Evolutionary conservation across 2,888 invertebrate genomes (phyloP).

Genomic region (Tiliacea aurago): DNA sequence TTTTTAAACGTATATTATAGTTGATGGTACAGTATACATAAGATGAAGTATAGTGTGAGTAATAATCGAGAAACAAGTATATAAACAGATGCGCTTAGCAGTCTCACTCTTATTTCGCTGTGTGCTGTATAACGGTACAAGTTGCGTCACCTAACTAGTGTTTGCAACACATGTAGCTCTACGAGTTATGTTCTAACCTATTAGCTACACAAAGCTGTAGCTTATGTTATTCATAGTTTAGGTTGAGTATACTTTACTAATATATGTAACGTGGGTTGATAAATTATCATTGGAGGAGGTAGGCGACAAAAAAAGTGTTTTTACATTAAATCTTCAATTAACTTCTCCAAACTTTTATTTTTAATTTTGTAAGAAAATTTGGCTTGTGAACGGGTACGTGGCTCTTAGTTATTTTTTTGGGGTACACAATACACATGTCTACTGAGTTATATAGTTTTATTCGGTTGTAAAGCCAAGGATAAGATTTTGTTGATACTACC

Average conservation of each 20-base stretch:
- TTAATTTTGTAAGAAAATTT: not conserved
- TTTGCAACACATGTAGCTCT: slow-evolving; percentile 17
- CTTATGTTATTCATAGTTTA: slow-evolving; percentile 7
- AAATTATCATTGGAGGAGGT: not conserved
- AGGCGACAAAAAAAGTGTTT: not conserved
- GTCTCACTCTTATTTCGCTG: not conserved
- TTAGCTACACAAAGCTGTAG: slow-evolving; percentile 2
- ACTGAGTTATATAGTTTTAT: not conserved
- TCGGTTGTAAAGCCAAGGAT: not conserved
- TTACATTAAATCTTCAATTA: not conserved
- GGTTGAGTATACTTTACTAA: slow-evolving; percentile 6
- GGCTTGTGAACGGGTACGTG: not conserved
- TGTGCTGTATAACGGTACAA: not conserved
- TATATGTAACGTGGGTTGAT: not conserved
- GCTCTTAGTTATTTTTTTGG: not conserved
- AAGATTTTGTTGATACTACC: not conserved
- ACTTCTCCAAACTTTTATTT: not conserved
- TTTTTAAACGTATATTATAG: not conserved
- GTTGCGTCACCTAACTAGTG: slow-evolving; percentile 11
- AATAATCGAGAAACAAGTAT: not conserved
- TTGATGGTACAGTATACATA: not conserved
- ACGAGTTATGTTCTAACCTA: slow-evolving; percentile 9
- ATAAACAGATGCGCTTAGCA: slow-evolving; percentile 7
- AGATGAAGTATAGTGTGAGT: not conserved
- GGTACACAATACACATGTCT: not conserved